phyloP scores from a whole-genome alignment of 1,140 invertebrate genomes.

The Agrypnia vestita region DNA sequence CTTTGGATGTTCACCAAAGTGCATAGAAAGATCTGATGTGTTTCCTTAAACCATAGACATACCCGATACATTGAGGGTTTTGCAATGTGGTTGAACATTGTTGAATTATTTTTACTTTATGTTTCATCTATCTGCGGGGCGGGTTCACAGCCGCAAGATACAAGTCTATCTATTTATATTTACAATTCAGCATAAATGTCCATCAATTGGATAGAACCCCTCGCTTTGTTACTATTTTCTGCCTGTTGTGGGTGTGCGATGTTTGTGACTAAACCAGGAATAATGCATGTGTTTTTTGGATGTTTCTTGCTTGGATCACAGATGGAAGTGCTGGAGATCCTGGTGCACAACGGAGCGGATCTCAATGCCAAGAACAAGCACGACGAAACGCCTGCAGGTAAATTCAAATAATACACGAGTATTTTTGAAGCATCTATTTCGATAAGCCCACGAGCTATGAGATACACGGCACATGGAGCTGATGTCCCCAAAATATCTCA shows the following conservation, averaged over 20 bases:
- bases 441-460: no score
- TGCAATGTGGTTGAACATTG: no score
- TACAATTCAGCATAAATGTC: background rate
- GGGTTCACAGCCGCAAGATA: background rate
- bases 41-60: no score
- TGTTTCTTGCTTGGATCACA: slow-evolving; percentile 71
- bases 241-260: slow-evolving; percentile 9
- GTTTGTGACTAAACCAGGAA: slow-evolving; percentile 45
- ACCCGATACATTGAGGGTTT: no score
- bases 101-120: no score
- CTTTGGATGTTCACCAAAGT: no score
- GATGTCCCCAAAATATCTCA: no score
- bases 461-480: no score
- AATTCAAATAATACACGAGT: slow-evolving; percentile 46
- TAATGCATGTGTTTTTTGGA: slow-evolving; percentile 57
- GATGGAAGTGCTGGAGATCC: slow-evolving; percentile 93
- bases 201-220: no score
- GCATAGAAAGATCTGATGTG: no score
- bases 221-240: slow-evolving; percentile 2
- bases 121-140: no score
- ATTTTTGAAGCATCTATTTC: no score
- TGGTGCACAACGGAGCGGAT: slow-evolving; percentile 97
- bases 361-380: slow-evolving; percentile 97
- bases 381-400: slow-evolving; percentile 97
- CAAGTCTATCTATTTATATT: background rate